Percentiles rank a stretch among this genome's conserved stretches.
phyloP scores from a whole-genome alignment of 2,888 invertebrate species.

The Eutolmus rufibarbis region DNA sequence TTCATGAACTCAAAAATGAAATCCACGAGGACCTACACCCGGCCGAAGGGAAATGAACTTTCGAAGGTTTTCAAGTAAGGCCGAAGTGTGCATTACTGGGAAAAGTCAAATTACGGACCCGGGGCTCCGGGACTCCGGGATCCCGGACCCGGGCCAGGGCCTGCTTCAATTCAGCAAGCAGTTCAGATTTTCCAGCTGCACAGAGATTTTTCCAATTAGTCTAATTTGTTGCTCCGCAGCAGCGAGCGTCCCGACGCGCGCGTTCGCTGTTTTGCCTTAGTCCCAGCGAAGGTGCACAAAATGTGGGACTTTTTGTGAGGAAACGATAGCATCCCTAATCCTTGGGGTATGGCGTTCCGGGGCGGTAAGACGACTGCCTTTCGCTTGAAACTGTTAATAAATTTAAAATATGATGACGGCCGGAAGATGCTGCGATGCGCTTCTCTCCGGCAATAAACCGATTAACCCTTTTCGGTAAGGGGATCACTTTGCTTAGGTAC shows the following conservation, averaged over 20 bases:
- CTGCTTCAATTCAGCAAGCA: slow-evolving; percentile 13
- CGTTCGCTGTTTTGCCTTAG: neutral
- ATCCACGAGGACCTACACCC: slow-evolving; percentile 30
- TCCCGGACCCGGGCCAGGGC: neutral
- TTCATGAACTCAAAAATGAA: slow-evolving; percentile 37
- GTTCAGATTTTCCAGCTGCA: neutral
- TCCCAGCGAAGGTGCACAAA: neutral
- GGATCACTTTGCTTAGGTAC: neutral
- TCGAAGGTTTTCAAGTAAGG: slow-evolving; percentile 33
- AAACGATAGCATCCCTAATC: neutral
- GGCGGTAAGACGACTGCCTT: neutral
- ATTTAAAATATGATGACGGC: neutral
- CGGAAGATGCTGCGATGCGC: neutral
- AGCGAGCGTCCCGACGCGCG: slow-evolving; percentile 41
- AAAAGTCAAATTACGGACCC: slow-evolving; percentile 15
- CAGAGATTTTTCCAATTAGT: slow-evolving; percentile 51
- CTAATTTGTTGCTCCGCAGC: slow-evolving; percentile 50
- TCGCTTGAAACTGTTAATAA: neutral
- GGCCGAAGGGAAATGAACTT: slow-evolving; percentile 40
- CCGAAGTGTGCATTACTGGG: slow-evolving; percentile 21
- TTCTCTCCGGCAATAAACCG: neutral
- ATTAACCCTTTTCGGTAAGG: neutral
- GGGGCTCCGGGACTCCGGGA: neutral
- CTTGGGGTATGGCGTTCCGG: neutral
- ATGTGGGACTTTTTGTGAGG: neutral